Conservation (phyloP, 2,113 vertebrate species). For the Forbesichthys agassizii region DNA sequence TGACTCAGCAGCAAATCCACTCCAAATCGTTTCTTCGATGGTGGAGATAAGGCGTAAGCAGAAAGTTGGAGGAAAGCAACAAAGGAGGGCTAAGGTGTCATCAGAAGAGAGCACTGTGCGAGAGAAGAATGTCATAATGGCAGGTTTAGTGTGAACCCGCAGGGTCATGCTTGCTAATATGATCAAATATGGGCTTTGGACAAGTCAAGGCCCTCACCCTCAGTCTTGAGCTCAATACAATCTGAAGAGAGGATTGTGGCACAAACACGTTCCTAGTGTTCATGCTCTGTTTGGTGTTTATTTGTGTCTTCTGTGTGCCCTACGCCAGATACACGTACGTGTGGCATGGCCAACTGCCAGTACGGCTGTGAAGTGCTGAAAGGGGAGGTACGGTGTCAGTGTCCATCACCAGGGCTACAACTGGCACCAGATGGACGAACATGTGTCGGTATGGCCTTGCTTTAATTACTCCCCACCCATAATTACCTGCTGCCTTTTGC, state of each 20-base stretch:
- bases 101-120: constrained; percentile 19
- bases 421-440: constrained; percentile 91
- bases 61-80: constrained; percentile 31
- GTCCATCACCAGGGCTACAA: constrained; percentile 92
- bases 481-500: too few species aligned
- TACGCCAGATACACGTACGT: constrained; percentile 82
- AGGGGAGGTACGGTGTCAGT: constrained; percentile 91
- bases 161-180: constrained; percentile 53
- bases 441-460: constrained; percentile 84
- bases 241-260: neutral
- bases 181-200: constrained; percentile 17
- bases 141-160: constrained; percentile 40
- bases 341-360: constrained; percentile 96
- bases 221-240: neutral
- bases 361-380: constrained; percentile 94
- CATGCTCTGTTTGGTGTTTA: constrained; percentile 27
- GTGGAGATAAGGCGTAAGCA: constrained; percentile 42
- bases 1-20: constrained; percentile 25
- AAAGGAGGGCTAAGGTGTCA: constrained; percentile 43
- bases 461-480: constrained; percentile 30
- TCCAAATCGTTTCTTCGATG: constrained; percentile 17
- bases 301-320: constrained; percentile 24
- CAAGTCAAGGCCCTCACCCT: neutral
- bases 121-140: constrained; percentile 60
- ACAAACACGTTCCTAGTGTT: neutral